Evolutionary conservation across 2,888 invertebrate genomes (phyloP).

Genomic region (Camponotus fellah): DNA sequence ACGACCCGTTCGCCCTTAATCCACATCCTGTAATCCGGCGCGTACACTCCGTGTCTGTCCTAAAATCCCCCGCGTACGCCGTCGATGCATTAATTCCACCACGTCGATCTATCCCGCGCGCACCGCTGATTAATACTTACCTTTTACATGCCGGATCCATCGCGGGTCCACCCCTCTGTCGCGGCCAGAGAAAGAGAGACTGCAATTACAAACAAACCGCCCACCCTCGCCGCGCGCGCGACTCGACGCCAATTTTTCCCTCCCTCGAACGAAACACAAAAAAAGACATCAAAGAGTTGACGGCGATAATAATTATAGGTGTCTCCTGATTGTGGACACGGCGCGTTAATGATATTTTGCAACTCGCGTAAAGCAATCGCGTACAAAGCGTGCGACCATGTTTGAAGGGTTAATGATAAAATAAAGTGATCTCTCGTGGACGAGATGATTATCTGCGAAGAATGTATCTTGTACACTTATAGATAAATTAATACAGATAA

Average conservation of each 20-base stretch:
- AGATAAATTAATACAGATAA: too few relatives aligned
- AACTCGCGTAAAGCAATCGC: neutral
- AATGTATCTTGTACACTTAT: neutral
- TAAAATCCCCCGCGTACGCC: conserved; percentile 36
- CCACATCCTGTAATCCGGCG: conserved; percentile 74
- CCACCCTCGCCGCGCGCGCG: neutral
- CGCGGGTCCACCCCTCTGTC: conserved; percentile 17
- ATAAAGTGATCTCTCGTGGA: neutral
- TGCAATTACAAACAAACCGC: conserved; percentile 38
- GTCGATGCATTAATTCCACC: conserved; percentile 66
- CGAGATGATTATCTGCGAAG: neutral
- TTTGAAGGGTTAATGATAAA: neutral
- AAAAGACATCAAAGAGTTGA: conserved; percentile 13
- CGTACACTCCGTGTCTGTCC: conserved; percentile 17
- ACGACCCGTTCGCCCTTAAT: conserved; percentile 75
- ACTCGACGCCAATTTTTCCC: neutral
- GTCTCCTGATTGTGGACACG: neutral
- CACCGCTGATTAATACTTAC: conserved; percentile 66
- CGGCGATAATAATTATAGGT: conserved; percentile 17
- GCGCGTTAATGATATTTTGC: neutral
- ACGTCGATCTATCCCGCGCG: conserved; percentile 55
- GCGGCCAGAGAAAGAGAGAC: conserved; percentile 15
- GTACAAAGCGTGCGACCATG: neutral
- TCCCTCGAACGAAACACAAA: neutral
- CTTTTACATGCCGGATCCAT: conserved; percentile 62